Evolutionary conservation across 2,888 invertebrate species (phyloP), one percentile per base, ranked within the genome.

Genomic region (Rhingia rostrata): DNA sequence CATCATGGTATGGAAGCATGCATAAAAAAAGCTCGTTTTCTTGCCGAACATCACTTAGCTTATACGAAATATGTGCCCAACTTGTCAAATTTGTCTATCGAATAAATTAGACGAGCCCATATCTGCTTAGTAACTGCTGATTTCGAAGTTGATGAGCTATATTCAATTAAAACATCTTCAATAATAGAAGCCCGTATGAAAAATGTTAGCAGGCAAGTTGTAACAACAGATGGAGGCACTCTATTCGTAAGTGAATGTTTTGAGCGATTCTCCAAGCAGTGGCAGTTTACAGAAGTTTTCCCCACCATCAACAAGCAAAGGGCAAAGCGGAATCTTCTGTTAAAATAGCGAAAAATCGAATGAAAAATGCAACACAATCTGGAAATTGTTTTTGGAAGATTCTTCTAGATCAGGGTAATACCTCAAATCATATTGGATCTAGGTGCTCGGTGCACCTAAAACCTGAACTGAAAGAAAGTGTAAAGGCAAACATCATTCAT

Each of bases 101-200:
- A 70, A 80, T 80, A 39, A 49, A 87, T 12, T 84, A 63, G 37
- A 66, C 75, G 45, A 54, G 5, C 53, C 10, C n/a, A n/a, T n/a
- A n/a, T n/a, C 54, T 88, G 87, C 72, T 64, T 89, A 47, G 53
- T 89, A 9, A 53, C 88, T 43, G 80, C 86, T 12, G 88, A 88
- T 77, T 82, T 39, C 39, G 87, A 87, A 58, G 88, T 77, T 74
- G 60, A 87, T 43, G 37, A 56, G 22, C 39, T 56, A 4, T 14
- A 35, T 9, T 37, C 35, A 0, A 37, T 56, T 6, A 56, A 12
- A 7, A 32, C 56, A 37, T 35, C 39, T 35, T 35, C 56, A 32
- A 10, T 56, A 6, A 56, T 56, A 12, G 14, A 9, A 37, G 32
- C 35, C 12, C 45, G 61, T 9, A 61, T 45, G 12, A 43, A 61